Percentiles rank a stretch among this genome's conserved stretches.
These are phyloP conservation scores for Tragelaphus buxtoni DNA, from an alignment of 2,113 vertebrate species.

Conservation along the genomic window DNA sequence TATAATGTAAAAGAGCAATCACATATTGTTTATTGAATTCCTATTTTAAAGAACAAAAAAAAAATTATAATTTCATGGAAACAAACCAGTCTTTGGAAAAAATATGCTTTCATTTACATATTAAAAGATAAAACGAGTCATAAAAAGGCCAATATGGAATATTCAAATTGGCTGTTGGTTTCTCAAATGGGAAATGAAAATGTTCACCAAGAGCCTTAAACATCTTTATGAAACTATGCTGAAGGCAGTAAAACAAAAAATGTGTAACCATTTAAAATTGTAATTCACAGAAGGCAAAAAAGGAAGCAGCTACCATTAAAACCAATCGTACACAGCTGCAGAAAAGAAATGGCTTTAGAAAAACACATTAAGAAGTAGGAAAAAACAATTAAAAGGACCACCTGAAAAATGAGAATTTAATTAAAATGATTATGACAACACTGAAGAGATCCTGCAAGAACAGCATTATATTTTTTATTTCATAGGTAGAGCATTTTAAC, in stretches of 20 bases:
- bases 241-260: constrained; percentile 76
- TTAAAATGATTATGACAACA: constrained; percentile 74
- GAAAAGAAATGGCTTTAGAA: constrained; percentile 73
- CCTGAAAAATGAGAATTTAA: constrained; percentile 77
- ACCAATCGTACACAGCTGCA: constrained; percentile 72
- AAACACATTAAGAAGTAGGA: constrained; percentile 75
- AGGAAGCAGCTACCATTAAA: constrained; percentile 75
- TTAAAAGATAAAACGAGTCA: constrained; percentile 59
- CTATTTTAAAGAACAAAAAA: constrained; percentile 55
- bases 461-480: constrained; percentile 58
- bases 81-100: constrained; percentile 51
- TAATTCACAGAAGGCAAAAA: constrained; percentile 75
- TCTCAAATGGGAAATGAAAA: constrained; percentile 70
- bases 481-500: constrained; percentile 35
- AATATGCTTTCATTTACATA: constrained; percentile 61
- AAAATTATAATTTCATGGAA: constrained; percentile 50
- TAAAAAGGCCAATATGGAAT: constrained; percentile 69
- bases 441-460: constrained; percentile 54
- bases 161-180: constrained; percentile 64
- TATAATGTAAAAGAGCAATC: constrained; percentile 5
- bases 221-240: constrained; percentile 70
- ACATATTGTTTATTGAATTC: constrained; percentile 51
- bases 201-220: constrained; percentile 72
- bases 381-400: constrained; percentile 76
- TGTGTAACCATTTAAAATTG: constrained; percentile 77